Evolutionary conservation across 2,113 vertebrate genomes (phyloP), one percentile per base, ranked within the genome.

Genomic region (Mugil cephalus): DNA sequence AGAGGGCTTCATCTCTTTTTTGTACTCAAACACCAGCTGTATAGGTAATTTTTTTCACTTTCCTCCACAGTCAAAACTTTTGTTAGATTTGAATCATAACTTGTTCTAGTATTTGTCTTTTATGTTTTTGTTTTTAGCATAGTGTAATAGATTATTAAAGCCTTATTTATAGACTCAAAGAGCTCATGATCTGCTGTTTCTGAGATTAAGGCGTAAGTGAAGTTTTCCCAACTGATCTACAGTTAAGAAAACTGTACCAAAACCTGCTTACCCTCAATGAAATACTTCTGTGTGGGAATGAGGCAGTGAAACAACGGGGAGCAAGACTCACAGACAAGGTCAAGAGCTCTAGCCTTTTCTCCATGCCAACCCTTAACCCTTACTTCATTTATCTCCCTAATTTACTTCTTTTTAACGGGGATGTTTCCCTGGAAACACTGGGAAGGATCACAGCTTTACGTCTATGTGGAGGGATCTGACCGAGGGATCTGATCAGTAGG

Each of bases 21-120:
- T 69, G 10, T 90, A 83, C 80, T 78, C 86, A 45, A 54, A 24
- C 65, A 80, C 0, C 30, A 92, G 59, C 76, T 95, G 94, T 77
- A 70, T 1, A 88, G 92, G 94, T 95, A 70, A 74, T 21, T 1
- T 59, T 10, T 11, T 74, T n/a, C 2, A 11, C 56, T 40, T 38
- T 24, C 18, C 7, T 47, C 8, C 9, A 2, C 18, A 19, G 19
- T 35, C 13, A 21, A 21, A 7, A 59, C 11, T 4, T 15, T 10
- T 69, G 15, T 45, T 42, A 10, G 6, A 9, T 50, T 35, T 38
- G 39, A 39, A 2, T 46, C 9, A 17, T 12, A 5, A n/a, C n/a
- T n/a, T 30, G 24, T 30, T 30, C 24, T 30, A 30, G 24, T 30
- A 30, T 30, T 30, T 30, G 15, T n/a, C 21, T 36, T 62, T 19